Evolutionary conservation across 1,140 invertebrate genomes (phyloP).

Genomic region (Drosophila pruinosa): DNA sequence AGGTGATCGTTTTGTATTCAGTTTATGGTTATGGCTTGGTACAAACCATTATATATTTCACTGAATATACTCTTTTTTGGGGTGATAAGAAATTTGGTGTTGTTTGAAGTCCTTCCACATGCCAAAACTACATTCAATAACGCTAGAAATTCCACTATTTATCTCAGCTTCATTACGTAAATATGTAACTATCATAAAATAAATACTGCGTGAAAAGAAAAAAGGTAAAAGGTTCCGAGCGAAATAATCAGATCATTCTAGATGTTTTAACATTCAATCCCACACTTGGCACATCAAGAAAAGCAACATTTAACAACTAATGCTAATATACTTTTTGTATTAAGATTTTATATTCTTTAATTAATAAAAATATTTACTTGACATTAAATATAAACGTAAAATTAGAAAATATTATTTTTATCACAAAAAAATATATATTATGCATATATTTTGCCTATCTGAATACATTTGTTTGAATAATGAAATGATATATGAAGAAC

Average conservation of each 20-base stretch:
- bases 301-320: too few relatives aligned
- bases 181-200: not conserved
- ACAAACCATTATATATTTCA: slow-evolving; percentile 17
- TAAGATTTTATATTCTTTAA: too few relatives aligned
- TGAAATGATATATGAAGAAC: not conserved
- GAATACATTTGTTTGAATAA: too few relatives aligned
- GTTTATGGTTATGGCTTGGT: slow-evolving; percentile 65
- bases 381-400: too few relatives aligned
- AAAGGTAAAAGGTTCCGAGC: not conserved
- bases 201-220: not conserved
- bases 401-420: too few relatives aligned
- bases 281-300: too few relatives aligned
- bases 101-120: not conserved
- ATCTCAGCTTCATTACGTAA: not conserved
- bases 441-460: too few relatives aligned
- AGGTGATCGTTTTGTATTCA: slow-evolving; percentile 59
- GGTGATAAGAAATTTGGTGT: slow-evolving; percentile 9
- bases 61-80: not conserved
- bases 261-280: too few relatives aligned
- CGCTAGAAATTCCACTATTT: not conserved
- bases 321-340: too few relatives aligned
- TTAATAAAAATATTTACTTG: too few relatives aligned
- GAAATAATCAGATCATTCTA: too few relatives aligned
- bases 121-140: not conserved
- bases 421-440: too few relatives aligned